phyloP scores from a whole-genome alignment of 2,888 invertebrate species.

The Luffia ferchaultella region DNA sequence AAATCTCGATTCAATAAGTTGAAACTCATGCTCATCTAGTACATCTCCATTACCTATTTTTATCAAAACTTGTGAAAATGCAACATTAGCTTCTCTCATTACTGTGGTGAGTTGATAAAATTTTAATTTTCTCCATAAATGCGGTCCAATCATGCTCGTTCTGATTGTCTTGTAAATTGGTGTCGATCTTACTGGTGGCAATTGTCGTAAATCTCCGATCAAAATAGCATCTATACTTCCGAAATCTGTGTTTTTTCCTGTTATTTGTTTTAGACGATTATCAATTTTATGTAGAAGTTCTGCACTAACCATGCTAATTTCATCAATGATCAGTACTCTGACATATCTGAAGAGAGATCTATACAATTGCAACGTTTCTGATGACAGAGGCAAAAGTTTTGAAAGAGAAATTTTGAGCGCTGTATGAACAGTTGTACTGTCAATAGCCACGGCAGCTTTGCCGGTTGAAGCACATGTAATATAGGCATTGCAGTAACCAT shows the following conservation, averaged over 20 bases:
- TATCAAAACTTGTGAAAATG: conserved; percentile 14
- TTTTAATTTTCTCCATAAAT: conserved; percentile 14
- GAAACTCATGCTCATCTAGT: conserved; percentile 11
- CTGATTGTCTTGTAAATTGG: conserved; percentile 15
- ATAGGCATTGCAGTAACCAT: conserved; percentile 31
- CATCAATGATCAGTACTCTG: conserved; percentile 28
- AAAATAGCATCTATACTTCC: conserved; percentile 18
- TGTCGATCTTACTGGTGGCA: conserved; percentile 22
- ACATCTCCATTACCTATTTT: conserved; percentile 16
- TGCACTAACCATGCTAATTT: conserved; percentile 29
- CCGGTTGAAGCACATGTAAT: conserved; percentile 32
- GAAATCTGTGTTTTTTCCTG: conserved; percentile 18
- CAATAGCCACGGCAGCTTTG: conserved; percentile 32
- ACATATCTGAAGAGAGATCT: conserved; percentile 20
- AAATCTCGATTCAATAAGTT: conserved; percentile 11
- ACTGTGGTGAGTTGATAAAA: conserved; percentile 14
- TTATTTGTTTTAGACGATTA: conserved; percentile 26
- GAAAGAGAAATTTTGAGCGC: conserved; percentile 20
- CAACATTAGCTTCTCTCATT: conserved; percentile 14
- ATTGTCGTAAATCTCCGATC: conserved; percentile 19
- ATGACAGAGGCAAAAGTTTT: conserved; percentile 1
- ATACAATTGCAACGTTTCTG: conserved; percentile 9
- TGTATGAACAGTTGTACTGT: conserved; percentile 31
- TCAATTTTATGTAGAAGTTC: conserved; percentile 25
- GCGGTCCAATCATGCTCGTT: conserved; percentile 9